These are phyloP conservation scores for Samia ricini DNA, from an alignment of 1,140 invertebrate genomes.

Conservation along the genomic window DNA sequence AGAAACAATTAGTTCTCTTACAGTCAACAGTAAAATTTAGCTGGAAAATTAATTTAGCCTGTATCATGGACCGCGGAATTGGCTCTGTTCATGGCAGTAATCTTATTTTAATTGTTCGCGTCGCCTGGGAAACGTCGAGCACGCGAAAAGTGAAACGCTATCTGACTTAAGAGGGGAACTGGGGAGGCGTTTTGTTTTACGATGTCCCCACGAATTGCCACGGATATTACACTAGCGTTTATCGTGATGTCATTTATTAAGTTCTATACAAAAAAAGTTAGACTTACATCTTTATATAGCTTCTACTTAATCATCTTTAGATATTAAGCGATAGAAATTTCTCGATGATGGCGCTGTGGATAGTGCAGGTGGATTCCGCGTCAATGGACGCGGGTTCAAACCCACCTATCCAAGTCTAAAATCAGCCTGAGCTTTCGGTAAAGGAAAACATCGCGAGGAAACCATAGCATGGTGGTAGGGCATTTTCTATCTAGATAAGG, in stretches of 20 bases:
- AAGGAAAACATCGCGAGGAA: no score
- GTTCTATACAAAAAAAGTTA: background rate
- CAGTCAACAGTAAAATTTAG: slow-evolving; percentile 5
- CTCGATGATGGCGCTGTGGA: no score
- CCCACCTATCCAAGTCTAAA: no score
- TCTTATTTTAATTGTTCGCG: slow-evolving; percentile 10
- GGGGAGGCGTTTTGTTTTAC: background rate
- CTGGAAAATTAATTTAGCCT: slow-evolving; percentile 2
- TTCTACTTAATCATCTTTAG: no score
- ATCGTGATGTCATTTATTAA: background rate
- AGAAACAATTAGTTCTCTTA: background rate
- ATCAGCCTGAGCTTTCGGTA: no score
- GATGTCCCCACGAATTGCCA: background rate
- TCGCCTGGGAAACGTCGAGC: background rate
- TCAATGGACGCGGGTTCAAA: no score
- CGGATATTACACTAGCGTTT: background rate
- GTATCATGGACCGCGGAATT: slow-evolving; percentile 3
- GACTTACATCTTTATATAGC: background rate
- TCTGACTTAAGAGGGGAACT: slow-evolving; percentile 1
- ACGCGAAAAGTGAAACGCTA: background rate
- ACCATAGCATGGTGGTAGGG: no score
- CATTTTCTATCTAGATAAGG: no score
- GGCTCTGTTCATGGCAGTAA: slow-evolving; percentile 1
- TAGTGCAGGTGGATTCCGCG: no score
- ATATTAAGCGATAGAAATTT: no score